phyloP scores from a whole-genome alignment of 2,888 invertebrate species.

The Lepidonotus clava region DNA sequence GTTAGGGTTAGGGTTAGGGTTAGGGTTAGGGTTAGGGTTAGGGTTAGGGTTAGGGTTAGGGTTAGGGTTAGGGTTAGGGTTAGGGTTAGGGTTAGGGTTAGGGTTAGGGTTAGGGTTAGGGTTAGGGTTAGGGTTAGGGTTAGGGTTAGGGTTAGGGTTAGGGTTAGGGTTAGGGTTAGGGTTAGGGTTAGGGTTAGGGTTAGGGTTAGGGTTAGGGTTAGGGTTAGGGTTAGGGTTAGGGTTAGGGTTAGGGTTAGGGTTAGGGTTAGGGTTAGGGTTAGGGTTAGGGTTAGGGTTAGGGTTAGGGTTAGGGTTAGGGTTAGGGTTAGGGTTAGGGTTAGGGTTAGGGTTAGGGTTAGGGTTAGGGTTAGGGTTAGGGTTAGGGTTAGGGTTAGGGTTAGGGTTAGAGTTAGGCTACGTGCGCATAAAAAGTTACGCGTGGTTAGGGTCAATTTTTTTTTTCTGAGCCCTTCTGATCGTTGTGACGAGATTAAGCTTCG shows the following conservation, averaged over 20 bases:
- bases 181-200: slow-evolving; percentile 37
- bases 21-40: slow-evolving; percentile 54
- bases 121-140: slow-evolving; percentile 37
- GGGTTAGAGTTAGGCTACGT: no score
- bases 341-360: slow-evolving; percentile 54
- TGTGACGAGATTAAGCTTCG: no score
- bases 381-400: slow-evolving; percentile 46
- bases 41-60: slow-evolving; percentile 54
- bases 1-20: slow-evolving; percentile 54
- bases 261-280: slow-evolving; percentile 54
- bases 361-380: slow-evolving; percentile 54
- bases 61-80: slow-evolving; percentile 54
- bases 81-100: slow-evolving; percentile 41
- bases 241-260: slow-evolving; percentile 54
- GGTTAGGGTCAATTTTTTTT: no score
- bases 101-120: slow-evolving; percentile 41
- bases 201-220: slow-evolving; percentile 37
- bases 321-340: slow-evolving; percentile 54
- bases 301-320: slow-evolving; percentile 54
- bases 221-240: slow-evolving; percentile 37
- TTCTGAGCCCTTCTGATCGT: no score
- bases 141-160: slow-evolving; percentile 53
- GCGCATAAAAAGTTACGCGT: no score
- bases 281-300: slow-evolving; percentile 54
- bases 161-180: slow-evolving; percentile 44